Percentiles rank a stretch among this genome's conserved stretches.
phyloP scores from a whole-genome alignment of 2,113 vertebrate genomes.

The Gyps fulvus region DNA sequence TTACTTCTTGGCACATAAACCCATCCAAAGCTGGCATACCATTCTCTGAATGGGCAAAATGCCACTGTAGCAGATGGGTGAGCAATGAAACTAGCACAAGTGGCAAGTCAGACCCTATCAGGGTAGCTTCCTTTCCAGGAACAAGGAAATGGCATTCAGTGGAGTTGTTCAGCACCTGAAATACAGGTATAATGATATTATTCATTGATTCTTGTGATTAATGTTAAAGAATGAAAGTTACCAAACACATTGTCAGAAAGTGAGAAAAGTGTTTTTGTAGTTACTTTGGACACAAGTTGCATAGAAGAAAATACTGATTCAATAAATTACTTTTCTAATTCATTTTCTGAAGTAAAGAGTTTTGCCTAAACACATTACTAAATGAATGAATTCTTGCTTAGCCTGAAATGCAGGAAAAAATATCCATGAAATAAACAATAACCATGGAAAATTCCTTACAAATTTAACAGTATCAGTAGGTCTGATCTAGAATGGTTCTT shows the following conservation, averaged over 20 bases:
- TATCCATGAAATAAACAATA: not conserved
- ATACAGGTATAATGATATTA: not conserved
- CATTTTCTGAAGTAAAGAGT: not conserved
- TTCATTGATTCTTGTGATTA: not conserved
- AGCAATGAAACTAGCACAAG: not conserved
- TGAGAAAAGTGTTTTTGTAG: not conserved
- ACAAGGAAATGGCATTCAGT: not conserved
- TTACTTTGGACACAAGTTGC: not conserved
- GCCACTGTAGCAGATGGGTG: constrained; percentile 32
- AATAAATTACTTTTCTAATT: not conserved
- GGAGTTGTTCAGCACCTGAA: not conserved
- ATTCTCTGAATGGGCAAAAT: not conserved
- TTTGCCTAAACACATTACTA: not conserved
- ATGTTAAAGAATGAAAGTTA: not conserved
- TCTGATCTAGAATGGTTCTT: not conserved
- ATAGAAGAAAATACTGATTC: not conserved
- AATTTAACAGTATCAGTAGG: not conserved
- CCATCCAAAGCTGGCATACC: not conserved
- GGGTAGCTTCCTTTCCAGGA: not conserved
- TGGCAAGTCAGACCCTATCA: not conserved
- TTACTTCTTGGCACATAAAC: not conserved
- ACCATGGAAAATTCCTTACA: not conserved
- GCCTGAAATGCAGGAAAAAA: not conserved
- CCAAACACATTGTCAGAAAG: not conserved
- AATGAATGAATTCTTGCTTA: not conserved